These are phyloP conservation scores for Venturia canescens DNA, from an alignment of 1,140 invertebrate genomes.

Conservation along the genomic window DNA sequence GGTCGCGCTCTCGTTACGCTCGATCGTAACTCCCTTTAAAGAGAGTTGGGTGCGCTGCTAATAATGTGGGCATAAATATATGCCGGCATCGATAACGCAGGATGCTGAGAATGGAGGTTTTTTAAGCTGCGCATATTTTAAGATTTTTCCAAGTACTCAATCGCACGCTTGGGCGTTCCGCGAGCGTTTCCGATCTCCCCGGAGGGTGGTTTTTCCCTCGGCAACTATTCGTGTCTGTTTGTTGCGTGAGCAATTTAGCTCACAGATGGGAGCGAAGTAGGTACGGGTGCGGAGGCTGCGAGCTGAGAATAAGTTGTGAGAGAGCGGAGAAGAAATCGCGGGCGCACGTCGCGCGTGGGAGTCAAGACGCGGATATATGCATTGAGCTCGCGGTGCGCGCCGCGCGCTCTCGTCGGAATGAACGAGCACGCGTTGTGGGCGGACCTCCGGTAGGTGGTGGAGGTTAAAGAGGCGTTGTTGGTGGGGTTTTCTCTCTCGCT, in stretches of 20 bases:
- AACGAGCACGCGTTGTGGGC: conserved; percentile 72
- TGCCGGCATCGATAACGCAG: neutral
- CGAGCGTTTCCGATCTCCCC: no score
- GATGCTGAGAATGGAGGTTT: neutral
- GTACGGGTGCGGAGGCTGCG: conserved; percentile 44
- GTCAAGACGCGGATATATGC: conserved; percentile 40
- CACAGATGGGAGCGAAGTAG: conserved; percentile 48
- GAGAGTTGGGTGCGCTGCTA: conserved; percentile 28
- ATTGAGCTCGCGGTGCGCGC: conserved; percentile 56
- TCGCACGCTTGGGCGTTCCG: neutral
- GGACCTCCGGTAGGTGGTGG: conserved; percentile 72
- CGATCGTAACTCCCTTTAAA: conserved; percentile 28
- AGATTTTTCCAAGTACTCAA: neutral
- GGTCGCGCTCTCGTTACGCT: conserved; percentile 35
- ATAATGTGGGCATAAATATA: neutral
- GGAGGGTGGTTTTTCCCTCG: neutral
- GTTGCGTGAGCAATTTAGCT: neutral
- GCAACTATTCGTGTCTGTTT: neutral
- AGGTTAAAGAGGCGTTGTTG: conserved; percentile 73
- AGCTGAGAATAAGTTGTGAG: conserved; percentile 12
- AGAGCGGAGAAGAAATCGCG: conserved; percentile 16
- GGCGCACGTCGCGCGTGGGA: conserved; percentile 25
- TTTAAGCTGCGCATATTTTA: neutral
- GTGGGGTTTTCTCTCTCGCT: conserved; percentile 56
- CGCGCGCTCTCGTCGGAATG: conserved; percentile 63